phyloP scores from a whole-genome alignment of 2,797 vertebrate species.

The Melanotaenia boesemani region DNA sequence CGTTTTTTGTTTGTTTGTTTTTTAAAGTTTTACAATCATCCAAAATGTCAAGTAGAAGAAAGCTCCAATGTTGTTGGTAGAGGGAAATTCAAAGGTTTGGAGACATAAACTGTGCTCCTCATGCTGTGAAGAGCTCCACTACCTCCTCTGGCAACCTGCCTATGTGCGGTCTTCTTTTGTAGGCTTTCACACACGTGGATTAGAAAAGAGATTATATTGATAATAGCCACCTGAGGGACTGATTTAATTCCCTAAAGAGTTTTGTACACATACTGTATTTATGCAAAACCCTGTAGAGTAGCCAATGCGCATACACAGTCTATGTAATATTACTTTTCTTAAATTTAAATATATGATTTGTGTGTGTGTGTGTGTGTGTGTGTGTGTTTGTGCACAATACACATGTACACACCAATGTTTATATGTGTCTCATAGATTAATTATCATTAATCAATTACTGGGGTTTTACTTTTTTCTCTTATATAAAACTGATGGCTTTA shows the following conservation, averaged over 20 bases:
- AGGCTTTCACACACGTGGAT: conserved; percentile 82
- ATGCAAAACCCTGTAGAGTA: background rate
- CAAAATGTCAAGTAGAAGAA: conserved; percentile 82
- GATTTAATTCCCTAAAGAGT: background rate
- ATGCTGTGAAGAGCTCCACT: conserved; percentile 15
- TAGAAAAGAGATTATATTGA: conserved; percentile 63
- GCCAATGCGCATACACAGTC: too few species aligned
- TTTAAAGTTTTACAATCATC: conserved; percentile 61
- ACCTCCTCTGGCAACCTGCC: conserved; percentile 25
- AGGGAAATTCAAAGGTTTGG: conserved; percentile 85
- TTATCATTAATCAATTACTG: background rate
- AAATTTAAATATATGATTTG: background rate
- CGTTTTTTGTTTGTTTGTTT: too few species aligned
- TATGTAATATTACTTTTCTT: background rate
- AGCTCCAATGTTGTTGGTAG: conserved; percentile 83
- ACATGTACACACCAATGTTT: background rate
- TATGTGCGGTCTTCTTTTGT: conserved; percentile 29
- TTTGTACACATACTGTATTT: background rate
- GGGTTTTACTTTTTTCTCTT: background rate
- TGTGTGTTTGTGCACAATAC: background rate
- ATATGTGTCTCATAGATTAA: background rate
- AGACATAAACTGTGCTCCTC: conserved; percentile 6
- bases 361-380: too few species aligned
- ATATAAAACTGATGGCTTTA: background rate
- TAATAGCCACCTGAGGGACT: conserved; percentile 69